Evolutionary conservation across 2,113 vertebrate genomes (phyloP), one percentile per base, ranked within the genome.

Genomic region (Callocephalon fimbriatum): DNA sequence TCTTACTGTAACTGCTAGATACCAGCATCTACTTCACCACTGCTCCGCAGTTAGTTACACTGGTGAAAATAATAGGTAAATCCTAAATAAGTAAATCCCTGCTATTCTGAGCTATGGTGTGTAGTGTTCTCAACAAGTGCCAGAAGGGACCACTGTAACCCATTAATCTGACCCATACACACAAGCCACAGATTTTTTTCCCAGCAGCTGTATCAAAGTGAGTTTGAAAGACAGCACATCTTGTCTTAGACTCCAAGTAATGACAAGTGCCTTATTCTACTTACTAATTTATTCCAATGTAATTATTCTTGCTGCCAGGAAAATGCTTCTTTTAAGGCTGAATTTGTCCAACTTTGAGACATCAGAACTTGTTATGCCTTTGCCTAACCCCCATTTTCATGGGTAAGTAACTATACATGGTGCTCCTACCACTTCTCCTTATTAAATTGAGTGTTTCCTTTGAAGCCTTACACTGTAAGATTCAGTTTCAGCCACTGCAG

Each of bases 301-400:
- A 94, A 95, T 97, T 96, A 95, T 45, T 78, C 90, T 96, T 95
- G 58, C 85, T 96, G 66, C 74, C 85, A 86, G 78, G 26, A 95
- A 95, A 96, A 91, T 79, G 92, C 74, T 90, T 91, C 77, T 93
- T 96, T 94, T 87, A 91, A 79, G 74, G 87, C 65, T 94, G 93
- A 91, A 73, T 93, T 96, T 88, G 53, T 79, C 77, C 25, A 78
- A 53, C 90, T 91, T 77, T 0, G 0, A 96, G 89, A 71, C 70
- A 75, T 82, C 66, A 72, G 87, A 87, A 90, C 84, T 78, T 82
- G 58, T 82, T 94, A 79, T 23, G 66, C 16, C 62, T 96, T 90
- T 94, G 87, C 86, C 71, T 79, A 62, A 66, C 71, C 31, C 63
- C 79, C n/a, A 51, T 97, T 95, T 95, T 95, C 93, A 90, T 86